These are phyloP conservation scores for Pangasianodon hypophthalmus DNA, from an alignment of 2,113 vertebrate genomes.

Conservation along the genomic window DNA sequence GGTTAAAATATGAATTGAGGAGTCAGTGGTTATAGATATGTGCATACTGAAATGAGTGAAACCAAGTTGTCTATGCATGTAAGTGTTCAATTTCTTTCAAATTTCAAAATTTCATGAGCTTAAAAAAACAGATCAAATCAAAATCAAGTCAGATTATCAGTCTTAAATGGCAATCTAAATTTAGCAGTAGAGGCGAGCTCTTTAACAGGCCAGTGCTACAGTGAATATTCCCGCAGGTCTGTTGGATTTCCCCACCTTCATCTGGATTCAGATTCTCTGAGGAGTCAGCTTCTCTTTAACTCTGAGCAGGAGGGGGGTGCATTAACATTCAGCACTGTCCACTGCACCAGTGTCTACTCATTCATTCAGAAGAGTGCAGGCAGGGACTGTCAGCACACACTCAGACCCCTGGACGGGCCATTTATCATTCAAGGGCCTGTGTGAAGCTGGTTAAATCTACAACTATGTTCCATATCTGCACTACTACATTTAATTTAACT, in stretches of 20 bases:
- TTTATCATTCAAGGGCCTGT: not conserved
- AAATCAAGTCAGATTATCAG: not conserved
- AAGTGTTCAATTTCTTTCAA: not conserved
- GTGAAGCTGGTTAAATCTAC: too few species aligned
- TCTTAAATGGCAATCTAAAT: not conserved
- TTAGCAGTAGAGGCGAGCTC: not conserved
- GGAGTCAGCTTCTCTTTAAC: not conserved
- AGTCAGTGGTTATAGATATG: not conserved
- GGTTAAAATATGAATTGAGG: not conserved
- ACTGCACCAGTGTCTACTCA: not conserved
- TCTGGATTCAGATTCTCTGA: not conserved
- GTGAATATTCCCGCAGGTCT: not conserved
- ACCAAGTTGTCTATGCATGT: not conserved
- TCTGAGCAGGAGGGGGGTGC: not conserved
- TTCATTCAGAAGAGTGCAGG: not conserved
- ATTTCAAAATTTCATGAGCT: not conserved
- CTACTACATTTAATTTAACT: too few species aligned
- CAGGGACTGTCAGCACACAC: conserved; percentile 12
- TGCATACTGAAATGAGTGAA: not conserved
- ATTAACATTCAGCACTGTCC: conserved; percentile 11
- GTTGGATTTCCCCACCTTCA: not conserved
- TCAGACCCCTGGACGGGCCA: not conserved
- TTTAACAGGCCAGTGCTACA: not conserved
- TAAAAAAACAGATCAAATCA: not conserved
- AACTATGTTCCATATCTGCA: too few species aligned